These are phyloP conservation scores for Rhipidura dahli DNA, from an alignment of 2,113 vertebrate species.

Conservation along the genomic window DNA sequence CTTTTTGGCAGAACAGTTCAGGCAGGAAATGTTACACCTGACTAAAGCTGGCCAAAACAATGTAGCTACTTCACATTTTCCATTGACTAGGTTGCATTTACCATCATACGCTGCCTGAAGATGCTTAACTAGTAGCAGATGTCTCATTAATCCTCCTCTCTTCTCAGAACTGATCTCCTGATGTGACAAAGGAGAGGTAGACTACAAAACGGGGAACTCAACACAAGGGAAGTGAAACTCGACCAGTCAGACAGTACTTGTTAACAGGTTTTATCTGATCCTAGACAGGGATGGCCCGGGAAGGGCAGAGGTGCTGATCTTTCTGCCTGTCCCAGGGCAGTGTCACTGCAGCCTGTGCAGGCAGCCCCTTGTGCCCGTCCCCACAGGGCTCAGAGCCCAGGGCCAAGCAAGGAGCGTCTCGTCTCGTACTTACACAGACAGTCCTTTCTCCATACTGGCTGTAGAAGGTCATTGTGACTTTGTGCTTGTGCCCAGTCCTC, in stretches of 20 bases:
- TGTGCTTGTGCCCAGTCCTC: conserved; percentile 91
- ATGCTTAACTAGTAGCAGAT: not conserved
- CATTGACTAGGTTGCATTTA: not conserved
- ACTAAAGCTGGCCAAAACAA: not conserved
- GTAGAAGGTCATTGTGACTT: conserved; percentile 93
- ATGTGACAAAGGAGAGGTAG: not conserved
- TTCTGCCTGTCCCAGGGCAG: not conserved
- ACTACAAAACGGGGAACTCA: not conserved
- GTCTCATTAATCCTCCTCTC: not conserved
- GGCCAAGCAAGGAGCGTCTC: fast-evolving
- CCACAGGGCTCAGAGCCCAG: fast-evolving
- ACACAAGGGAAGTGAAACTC: fast-evolving
- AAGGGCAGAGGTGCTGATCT: not conserved
- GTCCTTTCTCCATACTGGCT: conserved; percentile 89
- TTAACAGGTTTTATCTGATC: not conserved
- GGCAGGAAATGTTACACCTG: not conserved
- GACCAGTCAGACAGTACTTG: fast-evolving
- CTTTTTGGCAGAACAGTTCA: not conserved
- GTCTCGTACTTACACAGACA: conserved; percentile 78
- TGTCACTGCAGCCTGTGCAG: fast-evolving
- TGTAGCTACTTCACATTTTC: not conserved
- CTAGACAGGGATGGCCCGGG: fast-evolving
- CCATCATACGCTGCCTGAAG: not conserved
- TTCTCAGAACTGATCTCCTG: not conserved
- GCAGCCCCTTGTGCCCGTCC: fast-evolving